Conservation (phyloP, 2,113 vertebrate genomes). For the Aegypius monachus region DNA sequence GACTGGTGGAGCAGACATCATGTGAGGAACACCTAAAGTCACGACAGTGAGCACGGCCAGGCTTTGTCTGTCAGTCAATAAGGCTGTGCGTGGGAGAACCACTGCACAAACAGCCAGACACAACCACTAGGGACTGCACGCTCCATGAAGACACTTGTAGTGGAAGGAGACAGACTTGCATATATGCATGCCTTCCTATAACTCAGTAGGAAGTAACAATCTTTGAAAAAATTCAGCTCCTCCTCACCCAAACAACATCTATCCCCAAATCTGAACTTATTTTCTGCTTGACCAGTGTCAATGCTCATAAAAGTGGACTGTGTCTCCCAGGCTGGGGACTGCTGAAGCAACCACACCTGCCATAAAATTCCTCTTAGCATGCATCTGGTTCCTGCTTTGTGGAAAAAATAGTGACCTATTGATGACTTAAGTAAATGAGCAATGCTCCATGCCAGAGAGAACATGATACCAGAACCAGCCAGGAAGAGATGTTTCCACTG, state of each 20-base stretch:
- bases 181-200: neutral
- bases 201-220: neutral
- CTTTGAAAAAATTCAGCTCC: neutral
- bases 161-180: neutral
- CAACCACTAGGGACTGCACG: neutral
- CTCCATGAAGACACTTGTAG: neutral
- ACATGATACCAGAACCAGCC: neutral
- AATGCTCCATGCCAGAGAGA: neutral
- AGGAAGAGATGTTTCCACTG: neutral
- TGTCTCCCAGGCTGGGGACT: neutral
- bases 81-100: neutral
- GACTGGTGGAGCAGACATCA: rapidly evolving
- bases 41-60: neutral
- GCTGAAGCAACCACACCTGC: neutral
- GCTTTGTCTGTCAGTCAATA: neutral
- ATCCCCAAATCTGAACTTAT: neutral
- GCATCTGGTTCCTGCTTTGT: neutral
- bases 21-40: neutral
- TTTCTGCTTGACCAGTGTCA: neutral
- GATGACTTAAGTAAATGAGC: neutral
- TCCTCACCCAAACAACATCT: neutral
- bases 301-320: neutral
- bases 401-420: neutral
- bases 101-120: neutral
- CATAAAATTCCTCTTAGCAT: neutral